A percentile compares a stretch with the other conserved stretches of the same genome.
These are phyloP conservation scores for Drymodes brunneopygia DNA, from an alignment of 2,113 vertebrate genomes.

Conservation along the genomic window DNA sequence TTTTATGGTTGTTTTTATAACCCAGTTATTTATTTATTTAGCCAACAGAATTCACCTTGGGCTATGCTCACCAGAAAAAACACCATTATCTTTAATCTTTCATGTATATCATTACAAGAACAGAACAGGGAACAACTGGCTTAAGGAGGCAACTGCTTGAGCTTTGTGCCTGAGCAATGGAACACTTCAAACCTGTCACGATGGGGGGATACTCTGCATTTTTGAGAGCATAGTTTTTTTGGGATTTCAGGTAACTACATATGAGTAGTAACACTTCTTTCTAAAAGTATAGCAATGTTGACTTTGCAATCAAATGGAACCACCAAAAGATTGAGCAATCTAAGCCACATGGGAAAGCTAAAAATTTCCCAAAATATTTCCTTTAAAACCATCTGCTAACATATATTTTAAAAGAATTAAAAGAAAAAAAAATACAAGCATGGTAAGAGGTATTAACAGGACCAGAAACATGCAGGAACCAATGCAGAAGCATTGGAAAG, in stretches of 20 bases:
- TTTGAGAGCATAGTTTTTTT: background rate
- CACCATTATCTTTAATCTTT: conserved; percentile 46
- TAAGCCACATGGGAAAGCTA: background rate
- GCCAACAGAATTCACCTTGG: conserved; percentile 4
- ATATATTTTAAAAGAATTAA: background rate
- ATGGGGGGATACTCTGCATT: background rate
- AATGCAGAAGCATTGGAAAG: background rate
- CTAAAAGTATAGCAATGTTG: background rate
- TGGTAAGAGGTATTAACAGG: background rate
- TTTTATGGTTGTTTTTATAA: background rate
- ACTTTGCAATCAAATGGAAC: background rate
- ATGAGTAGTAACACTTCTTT: background rate
- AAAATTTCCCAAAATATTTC: background rate
- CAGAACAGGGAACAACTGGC: conserved; percentile 1
- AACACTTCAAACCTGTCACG: background rate
- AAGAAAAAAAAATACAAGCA: background rate
- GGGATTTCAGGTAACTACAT: background rate
- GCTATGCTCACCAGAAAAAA: background rate
- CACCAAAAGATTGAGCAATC: background rate
- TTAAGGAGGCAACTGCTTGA: background rate
- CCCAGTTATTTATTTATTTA: conserved; percentile 17
- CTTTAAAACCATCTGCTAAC: background rate
- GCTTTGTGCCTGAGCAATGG: background rate
- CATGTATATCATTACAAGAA: background rate
- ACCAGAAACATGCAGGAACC: background rate